phyloP scores from a whole-genome alignment of 2,113 vertebrate genomes.

The Prochilodus magdalenae region DNA sequence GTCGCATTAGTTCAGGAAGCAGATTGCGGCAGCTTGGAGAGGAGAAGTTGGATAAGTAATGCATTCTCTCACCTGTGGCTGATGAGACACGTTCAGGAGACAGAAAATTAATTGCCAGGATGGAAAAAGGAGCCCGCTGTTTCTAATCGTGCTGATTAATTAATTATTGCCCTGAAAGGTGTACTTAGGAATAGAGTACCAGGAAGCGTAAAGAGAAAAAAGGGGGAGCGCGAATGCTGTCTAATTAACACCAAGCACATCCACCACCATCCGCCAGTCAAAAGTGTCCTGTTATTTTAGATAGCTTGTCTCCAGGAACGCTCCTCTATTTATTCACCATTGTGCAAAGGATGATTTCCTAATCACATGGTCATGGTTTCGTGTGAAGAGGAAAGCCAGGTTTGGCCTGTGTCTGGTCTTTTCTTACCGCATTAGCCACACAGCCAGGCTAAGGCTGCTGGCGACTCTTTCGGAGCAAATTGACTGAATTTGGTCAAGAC shows the following conservation, averaged over 20 bases:
- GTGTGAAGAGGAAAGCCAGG: background rate
- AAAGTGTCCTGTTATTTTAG: background rate
- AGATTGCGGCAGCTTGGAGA: background rate
- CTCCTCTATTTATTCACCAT: background rate
- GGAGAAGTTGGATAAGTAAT: slow-evolving; percentile 38
- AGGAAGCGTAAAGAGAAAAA: slow-evolving; percentile 23
- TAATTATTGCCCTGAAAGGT: slow-evolving; percentile 55
- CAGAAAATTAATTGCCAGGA: slow-evolving; percentile 57
- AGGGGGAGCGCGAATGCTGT: slow-evolving; percentile 16
- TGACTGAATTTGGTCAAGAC: slow-evolving; percentile 45
- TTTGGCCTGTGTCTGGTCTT: slow-evolving; percentile 2
- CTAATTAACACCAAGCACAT: slow-evolving; percentile 50
- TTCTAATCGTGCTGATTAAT: slow-evolving; percentile 59
- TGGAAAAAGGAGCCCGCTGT: slow-evolving; percentile 51
- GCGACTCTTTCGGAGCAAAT: slow-evolving; percentile 25
- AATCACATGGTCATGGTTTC: background rate
- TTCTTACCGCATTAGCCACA: slow-evolving; percentile 30
- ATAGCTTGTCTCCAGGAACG: background rate
- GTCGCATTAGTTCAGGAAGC: slow-evolving; percentile 32
- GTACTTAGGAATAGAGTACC: slow-evolving; percentile 46
- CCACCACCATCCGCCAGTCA: slow-evolving; percentile 12
- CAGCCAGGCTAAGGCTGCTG: background rate
- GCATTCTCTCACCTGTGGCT: slow-evolving; percentile 49
- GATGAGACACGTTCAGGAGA: slow-evolving; percentile 44
- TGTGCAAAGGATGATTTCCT: background rate